Evolutionary conservation across 2,888 invertebrate species (phyloP), one percentile per base, ranked within the genome.

Genomic region (Prenolepis imparis): DNA sequence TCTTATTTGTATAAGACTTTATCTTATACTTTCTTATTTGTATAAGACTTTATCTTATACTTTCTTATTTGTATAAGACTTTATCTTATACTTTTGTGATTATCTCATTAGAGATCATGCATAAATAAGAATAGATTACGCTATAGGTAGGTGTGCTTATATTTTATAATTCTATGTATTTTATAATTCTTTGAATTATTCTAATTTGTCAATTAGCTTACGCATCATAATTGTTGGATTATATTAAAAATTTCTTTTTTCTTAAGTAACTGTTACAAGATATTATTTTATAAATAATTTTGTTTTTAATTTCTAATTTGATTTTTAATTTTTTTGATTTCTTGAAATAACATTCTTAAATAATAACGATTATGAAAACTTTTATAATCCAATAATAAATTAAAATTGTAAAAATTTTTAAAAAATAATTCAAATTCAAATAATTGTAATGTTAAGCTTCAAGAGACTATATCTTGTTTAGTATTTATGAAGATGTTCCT

Each of bases 401-500:
- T 36, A 5, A 48, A 41, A 4, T 12, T 48, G 8, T 48, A 75
- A 75, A 75, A 67, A 66, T 67, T 0, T n/a, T n/a, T n/a, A n/a
- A 52, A n/a, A 15, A 55, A 1, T 28, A 24, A 41, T 41, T 61
- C 15, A 72, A 74, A 39, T 32, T 39, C 28, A 32, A 52, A 52
- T 52, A n/a, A 11, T 63, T 63, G 28, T 41, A 52, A 74, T n/a
- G 15, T 32, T 32, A 75, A 41, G 21, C 2, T 74, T 64, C 8
- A 83, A 70, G 12, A 61, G 12, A n/a, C n/a, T 36, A 66, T 5
- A 66, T 77, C 15, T 77, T 82, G 75, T 78, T 32, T 77, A 99
- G 99, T 94, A 96, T 99, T 41, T 99, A 97, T 94, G 96, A 97
- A 12, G 99, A 99, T 95, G 98, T 99, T 0, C 96, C 96, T 0